Conservation (phyloP, 30 jellyfish, hydroid and myxozoan genomes). For the Hydractinia echinata region DNA sequence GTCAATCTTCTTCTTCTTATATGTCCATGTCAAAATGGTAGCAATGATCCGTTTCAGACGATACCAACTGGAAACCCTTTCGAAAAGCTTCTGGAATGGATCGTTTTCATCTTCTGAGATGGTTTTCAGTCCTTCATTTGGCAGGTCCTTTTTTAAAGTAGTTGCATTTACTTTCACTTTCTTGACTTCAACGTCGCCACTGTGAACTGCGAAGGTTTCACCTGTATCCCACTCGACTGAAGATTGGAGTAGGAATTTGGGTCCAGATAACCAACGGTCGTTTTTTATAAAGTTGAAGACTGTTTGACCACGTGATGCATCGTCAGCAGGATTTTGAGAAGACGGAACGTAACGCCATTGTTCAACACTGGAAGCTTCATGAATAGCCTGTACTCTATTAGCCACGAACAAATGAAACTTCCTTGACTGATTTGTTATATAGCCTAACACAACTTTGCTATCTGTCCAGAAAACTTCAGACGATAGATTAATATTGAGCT, state of each 20-base stretch:
- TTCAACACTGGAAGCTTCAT: constrained; percentile 37
- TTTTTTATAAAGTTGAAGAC: background rate
- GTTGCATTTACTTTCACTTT: too few species aligned
- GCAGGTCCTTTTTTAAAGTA: too few species aligned
- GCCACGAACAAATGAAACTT: constrained; percentile 42
- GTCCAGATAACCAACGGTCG: constrained; percentile 40
- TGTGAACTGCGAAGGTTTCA: too few species aligned
- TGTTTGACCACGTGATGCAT: constrained; percentile 49
- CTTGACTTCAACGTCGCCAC: too few species aligned
- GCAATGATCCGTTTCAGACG: too few species aligned
- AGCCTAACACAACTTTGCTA: constrained; percentile 37
- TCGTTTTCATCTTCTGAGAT: too few species aligned
- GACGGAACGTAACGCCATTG: constrained; percentile 48
- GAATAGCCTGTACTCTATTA: constrained; percentile 36
- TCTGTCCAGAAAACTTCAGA: constrained; percentile 51
- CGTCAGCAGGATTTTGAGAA: constrained; percentile 40
- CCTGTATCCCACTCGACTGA: background rate
- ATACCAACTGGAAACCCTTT: too few species aligned
- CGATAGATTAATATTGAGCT: constrained; percentile 18
- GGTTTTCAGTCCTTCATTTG: too few species aligned
- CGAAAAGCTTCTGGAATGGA: too few species aligned
- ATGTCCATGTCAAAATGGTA: too few species aligned
- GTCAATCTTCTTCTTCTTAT: too few species aligned
- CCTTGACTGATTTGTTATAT: constrained; percentile 29
- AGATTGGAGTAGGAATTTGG: constrained; percentile 28